Conservation (phyloP, 2,888 invertebrate genomes). For the Enchytraeus crypticus region DNA sequence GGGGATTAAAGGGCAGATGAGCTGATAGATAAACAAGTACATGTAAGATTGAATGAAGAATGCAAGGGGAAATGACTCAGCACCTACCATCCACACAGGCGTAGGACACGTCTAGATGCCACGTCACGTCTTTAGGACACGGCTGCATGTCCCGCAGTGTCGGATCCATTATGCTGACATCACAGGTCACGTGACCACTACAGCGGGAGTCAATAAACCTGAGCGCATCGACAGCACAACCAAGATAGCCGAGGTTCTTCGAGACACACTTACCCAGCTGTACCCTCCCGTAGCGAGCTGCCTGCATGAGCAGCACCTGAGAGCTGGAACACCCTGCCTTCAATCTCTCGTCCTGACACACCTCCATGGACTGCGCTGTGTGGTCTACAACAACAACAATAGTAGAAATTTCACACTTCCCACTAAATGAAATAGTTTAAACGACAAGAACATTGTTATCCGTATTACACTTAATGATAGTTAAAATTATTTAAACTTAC, state of each 20-base stretch:
- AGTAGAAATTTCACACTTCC: too few relatives aligned
- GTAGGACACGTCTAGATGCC: conserved; percentile 16
- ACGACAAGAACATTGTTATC: too few relatives aligned
- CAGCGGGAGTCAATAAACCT: conserved; percentile 7
- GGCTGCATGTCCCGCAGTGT: conserved; percentile 8
- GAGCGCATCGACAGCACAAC: conserved; percentile 10
- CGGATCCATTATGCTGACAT: conserved; percentile 14
- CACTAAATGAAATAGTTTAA: too few relatives aligned
- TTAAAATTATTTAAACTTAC: neutral
- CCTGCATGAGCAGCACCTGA: conserved; percentile 8
- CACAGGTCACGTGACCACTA: conserved; percentile 12
- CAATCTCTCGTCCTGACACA: conserved; percentile 17
- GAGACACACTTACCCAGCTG: conserved; percentile 11
- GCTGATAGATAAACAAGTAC: too few relatives aligned
- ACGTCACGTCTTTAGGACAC: conserved; percentile 14
- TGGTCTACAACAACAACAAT: too few relatives aligned
- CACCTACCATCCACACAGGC: conserved; percentile 14
- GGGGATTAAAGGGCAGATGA: too few relatives aligned
- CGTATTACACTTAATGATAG: too few relatives aligned
- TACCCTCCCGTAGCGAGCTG: conserved; percentile 13
- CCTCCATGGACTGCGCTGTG: conserved; percentile 7
- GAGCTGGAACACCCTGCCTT: neutral
- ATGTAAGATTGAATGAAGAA: too few relatives aligned
- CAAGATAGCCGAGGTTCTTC: conserved; percentile 13
- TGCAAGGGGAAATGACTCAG: too few relatives aligned